Conservation (phyloP, 1,140 invertebrate genomes). For the Lucilia cuprina region DNA sequence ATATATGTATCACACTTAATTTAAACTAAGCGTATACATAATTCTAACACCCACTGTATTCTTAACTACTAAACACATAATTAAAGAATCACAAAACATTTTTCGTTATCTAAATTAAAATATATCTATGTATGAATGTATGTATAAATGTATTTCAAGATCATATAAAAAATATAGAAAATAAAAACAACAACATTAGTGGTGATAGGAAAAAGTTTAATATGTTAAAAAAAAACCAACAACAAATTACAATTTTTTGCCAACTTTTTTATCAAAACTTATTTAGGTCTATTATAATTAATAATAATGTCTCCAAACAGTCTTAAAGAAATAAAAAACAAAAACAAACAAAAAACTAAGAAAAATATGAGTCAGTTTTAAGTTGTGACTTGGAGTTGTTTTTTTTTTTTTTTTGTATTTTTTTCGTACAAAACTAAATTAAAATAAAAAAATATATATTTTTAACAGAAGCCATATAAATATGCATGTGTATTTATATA, state of each 20-base stretch:
- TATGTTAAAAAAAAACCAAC: background rate
- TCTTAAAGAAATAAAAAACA: background rate
- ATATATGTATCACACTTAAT: too few relatives aligned
- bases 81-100: conserved; percentile 3
- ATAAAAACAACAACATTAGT: background rate
- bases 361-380: background rate
- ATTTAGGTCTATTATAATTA: background rate
- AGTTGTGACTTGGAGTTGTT: background rate
- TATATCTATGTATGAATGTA: background rate
- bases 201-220: background rate
- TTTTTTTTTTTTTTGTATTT: background rate
- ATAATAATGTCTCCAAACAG: background rate
- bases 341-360: background rate
- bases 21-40: background rate
- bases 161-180: background rate
- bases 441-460: background rate
- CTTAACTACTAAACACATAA: background rate
- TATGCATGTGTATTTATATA: conserved; percentile 13
- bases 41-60: background rate
- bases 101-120: background rate
- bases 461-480: conserved; percentile 31
- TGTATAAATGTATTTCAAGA: background rate
- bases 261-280: background rate
- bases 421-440: background rate
- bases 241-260: background rate